Percentiles rank a stretch among this genome's conserved stretches.
Evolutionary conservation across 2,113 vertebrate species (phyloP).

Genomic region (Lagopus leucura): DNA sequence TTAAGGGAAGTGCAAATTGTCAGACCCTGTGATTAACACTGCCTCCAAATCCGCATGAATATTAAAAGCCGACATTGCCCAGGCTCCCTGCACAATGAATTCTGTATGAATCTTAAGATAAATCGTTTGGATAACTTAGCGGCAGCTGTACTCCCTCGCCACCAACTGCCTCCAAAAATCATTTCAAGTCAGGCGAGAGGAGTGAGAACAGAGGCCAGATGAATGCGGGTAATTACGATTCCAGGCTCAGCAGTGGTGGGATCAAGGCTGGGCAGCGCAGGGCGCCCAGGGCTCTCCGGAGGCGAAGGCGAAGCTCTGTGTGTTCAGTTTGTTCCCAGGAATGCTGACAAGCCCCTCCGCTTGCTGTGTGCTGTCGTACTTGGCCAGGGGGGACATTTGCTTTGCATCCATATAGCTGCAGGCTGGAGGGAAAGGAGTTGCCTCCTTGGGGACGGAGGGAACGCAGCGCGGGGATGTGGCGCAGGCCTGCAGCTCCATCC

Average conservation of each 20-base stretch:
- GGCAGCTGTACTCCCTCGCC: slow-evolving; percentile 79
- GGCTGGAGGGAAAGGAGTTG: neutral
- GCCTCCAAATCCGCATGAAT: slow-evolving; percentile 83
- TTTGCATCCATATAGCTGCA: neutral
- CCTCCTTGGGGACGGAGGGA: neutral
- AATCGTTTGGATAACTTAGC: slow-evolving; percentile 82
- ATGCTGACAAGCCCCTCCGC: neutral
- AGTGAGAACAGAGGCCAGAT: neutral
- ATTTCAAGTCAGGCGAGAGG: slow-evolving; percentile 45
- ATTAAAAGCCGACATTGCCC: slow-evolving; percentile 85
- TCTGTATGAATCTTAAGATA: slow-evolving; percentile 85
- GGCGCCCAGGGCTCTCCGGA: neutral
- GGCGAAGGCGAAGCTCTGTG: neutral
- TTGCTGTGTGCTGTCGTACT: fast-evolving
- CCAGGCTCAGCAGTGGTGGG: neutral
- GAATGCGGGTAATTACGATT: neutral
- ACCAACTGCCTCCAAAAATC: slow-evolving; percentile 73
- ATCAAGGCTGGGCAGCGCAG: neutral
- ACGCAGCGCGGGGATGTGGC: neutral
- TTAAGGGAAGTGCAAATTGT: slow-evolving; percentile 77
- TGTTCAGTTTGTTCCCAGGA: neutral
- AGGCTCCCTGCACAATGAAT: slow-evolving; percentile 80
- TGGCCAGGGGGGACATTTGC: neutral
- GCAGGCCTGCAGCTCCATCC: neutral
- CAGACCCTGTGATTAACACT: slow-evolving; percentile 76